Evolutionary conservation across 2,888 invertebrate genomes (phyloP).

Genomic region (Ligdia adustata): DNA sequence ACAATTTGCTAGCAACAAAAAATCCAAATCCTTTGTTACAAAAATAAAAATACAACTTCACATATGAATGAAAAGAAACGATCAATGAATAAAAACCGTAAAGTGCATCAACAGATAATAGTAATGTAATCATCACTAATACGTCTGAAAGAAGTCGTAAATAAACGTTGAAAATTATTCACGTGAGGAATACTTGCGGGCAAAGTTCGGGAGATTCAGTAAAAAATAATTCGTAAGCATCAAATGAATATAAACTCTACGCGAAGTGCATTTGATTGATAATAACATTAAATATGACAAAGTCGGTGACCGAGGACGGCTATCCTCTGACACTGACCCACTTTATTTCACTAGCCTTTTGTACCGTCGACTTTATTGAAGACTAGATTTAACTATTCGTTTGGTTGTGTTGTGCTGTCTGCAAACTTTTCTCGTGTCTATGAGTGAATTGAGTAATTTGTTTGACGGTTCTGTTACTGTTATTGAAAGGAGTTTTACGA

Average conservation of each 20-base stretch:
- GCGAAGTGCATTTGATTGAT: constrained; percentile 56
- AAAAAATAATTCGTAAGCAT: constrained; percentile 13
- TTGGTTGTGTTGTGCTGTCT: constrained; percentile 21
- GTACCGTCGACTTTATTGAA: constrained; percentile 30
- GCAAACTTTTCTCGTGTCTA: constrained; percentile 17
- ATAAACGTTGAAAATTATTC: constrained; percentile 32
- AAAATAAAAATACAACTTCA: too few relatives aligned
- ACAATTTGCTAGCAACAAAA: too few relatives aligned
- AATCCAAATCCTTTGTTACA: too few relatives aligned
- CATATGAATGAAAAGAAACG: constrained; percentile 22
- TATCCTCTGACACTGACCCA: constrained; percentile 77
- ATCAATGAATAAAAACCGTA: constrained; percentile 17
- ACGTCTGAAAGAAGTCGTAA: constrained; percentile 16
- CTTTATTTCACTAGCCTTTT: constrained; percentile 59
- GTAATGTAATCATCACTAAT: constrained; percentile 10
- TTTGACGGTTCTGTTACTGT: constrained; percentile 8
- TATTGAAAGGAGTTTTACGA: not conserved
- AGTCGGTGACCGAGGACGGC: constrained; percentile 53
- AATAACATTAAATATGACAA: constrained; percentile 46
- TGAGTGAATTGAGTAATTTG: constrained; percentile 19
- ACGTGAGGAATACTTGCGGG: constrained; percentile 29
- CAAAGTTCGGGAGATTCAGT: constrained; percentile 25
- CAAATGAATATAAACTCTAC: constrained; percentile 56
- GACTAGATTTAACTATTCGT: constrained; percentile 15
- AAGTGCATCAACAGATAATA: too few relatives aligned